Conservation (phyloP, 1,140 invertebrate genomes). For the Mylabris phalerata region DNA sequence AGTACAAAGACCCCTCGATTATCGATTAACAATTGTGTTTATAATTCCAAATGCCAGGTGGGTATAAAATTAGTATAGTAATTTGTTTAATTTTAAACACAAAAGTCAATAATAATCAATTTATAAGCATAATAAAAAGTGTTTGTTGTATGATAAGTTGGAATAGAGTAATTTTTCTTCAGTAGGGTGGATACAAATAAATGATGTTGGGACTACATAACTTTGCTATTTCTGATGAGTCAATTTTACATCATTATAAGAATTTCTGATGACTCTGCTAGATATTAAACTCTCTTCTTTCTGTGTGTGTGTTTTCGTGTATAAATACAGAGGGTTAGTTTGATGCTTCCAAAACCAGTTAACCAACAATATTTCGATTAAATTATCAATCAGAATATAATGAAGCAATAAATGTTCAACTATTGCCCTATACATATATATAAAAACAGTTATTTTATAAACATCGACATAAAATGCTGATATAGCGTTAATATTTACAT, state of each 20-base stretch:
- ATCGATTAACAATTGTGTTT: too few relatives aligned
- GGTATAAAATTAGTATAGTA: too few relatives aligned
- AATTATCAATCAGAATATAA: slow-evolving; percentile 9
- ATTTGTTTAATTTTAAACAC: too few relatives aligned
- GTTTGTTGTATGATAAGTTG: too few relatives aligned
- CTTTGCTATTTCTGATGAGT: slow-evolving; percentile 21
- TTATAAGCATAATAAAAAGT: too few relatives aligned
- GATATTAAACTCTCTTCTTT: slow-evolving; percentile 10
- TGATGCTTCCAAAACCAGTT: slow-evolving; percentile 4
- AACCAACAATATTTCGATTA: slow-evolving; percentile 2
- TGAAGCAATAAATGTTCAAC: slow-evolving; percentile 26
- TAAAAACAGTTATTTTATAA: slow-evolving; percentile 26
- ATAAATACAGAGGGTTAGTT: slow-evolving; percentile 3
- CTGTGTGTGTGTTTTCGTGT: neutral
- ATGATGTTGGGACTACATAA: too few relatives aligned
- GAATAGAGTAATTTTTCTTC: too few relatives aligned
- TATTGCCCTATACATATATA: neutral
- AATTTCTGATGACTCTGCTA: slow-evolving; percentile 27
- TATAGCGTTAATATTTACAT: slow-evolving; percentile 28
- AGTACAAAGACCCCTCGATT: too few relatives aligned
- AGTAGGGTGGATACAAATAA: too few relatives aligned
- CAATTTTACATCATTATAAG: slow-evolving; percentile 29
- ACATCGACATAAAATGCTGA: slow-evolving; percentile 30
- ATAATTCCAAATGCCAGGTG: too few relatives aligned
- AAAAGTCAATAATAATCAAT: too few relatives aligned